Evolutionary conservation across 2,797 vertebrate species (phyloP), one percentile per base, ranked within the genome.

Genomic region (Myotis myotis): DNA sequence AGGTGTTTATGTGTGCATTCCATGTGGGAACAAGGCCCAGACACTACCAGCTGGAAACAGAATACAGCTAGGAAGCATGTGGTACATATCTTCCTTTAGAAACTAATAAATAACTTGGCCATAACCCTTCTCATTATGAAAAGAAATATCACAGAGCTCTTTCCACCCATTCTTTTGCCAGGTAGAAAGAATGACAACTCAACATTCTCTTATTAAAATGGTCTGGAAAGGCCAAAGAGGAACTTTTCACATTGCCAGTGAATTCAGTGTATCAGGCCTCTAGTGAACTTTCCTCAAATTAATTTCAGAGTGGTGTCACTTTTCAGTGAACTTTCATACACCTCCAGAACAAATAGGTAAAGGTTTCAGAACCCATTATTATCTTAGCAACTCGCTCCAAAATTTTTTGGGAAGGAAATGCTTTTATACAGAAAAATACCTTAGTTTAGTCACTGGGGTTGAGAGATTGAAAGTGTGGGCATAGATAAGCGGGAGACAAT

Each of bases 341-440:
- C 33, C 33, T 75, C 51, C 55, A 82, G 78, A 79, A 85, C 23
- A 79, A 68, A 84, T 90, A 86, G 92, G 28, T 74, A 66, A 81
- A 85, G 60, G 11, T 92, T 89, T 93, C 38, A 95, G 93, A 92
- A 91, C 83, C 83, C 81, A 75, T 75, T 90, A 75, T 57, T 91
- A 75, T 83, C 74, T 88, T 87, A 92, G 71, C 22, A 71, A 23
- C 91, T 81, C 74, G 68, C 53, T 93, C 55, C 36, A 83, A 84
- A 38, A 78, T 78, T 75, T 28, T 62, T 49, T 16, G 38, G 78
- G 68, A 92, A 76, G 55, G 36, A 92, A 49, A 19, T 80, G 47
- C 33, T 70, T 91, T 92, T 78, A 68, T 53, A 83, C 13, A 82
- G 80, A 80, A 90, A 89, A 76, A 80, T 41, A 49, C 22, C 64